Base-by-base conservation (phyloP, 2,888 invertebrate genomes). In the Galeruca laticollis region DNA sequence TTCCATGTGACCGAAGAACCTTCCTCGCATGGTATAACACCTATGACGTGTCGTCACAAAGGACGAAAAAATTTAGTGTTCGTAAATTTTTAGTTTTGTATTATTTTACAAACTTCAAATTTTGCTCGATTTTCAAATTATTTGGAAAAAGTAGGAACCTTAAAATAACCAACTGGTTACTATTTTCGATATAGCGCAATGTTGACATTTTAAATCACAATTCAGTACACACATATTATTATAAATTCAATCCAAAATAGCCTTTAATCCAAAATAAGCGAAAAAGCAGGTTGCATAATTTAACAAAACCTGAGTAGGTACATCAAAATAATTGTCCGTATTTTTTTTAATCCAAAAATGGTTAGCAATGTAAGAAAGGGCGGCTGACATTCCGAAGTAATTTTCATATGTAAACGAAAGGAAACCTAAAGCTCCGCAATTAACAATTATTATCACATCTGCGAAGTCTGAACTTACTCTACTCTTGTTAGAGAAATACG, bases 281-380 rank as follows among this genome's bases (percentile, higher is more conserved):
- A 83, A 85, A 75, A 86, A 85, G 73, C 84, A 84, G 72, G 84
- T 75, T 33, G 83, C 83, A 75, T 84, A 84, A 74, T 85, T 85
- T 68, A 81, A 83, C 70, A 86, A 78, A 77, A 85, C 85, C 72
- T 81, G 77, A 69, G 81, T 75, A 56, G 85, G 84, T 72, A 84
- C 77, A 49, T 83, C 81, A 52, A 80, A 77, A 31, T 79, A 76
- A 35, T 77, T 74, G 49, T 79, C 77, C 2, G 26, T 18, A 49
- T 79, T 75, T 63, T 82, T 78, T 65, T 76, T 78, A 63, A 84
- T 76, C 57, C 79, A 59, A 76, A 83, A 85, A 75, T 84, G 80
- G 66, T 79, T 82, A 43, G 83, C 71, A n/a, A 76, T 69, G 75
- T 80, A 85, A 31, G 83, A 82, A 11, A 82, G 20, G 10, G 80